Evolutionary conservation across 2,797 vertebrate genomes (phyloP), one percentile per base, ranked within the genome.

Genomic region (Scolopax rusticola): DNA sequence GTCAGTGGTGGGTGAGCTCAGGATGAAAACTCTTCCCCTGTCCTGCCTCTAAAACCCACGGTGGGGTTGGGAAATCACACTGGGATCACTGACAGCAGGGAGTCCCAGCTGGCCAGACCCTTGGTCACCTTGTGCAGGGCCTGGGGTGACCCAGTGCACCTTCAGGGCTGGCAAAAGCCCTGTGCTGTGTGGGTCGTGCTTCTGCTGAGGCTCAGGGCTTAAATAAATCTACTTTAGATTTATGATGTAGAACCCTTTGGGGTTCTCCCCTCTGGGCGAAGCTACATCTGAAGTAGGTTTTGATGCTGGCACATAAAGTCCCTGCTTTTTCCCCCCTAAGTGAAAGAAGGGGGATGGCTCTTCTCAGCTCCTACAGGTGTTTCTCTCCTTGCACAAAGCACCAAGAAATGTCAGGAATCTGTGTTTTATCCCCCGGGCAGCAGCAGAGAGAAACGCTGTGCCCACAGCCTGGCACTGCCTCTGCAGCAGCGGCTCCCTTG

Each of bases 301-400:
- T 41, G 48, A 81, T 67, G 73, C 43, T 12, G 45, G 84, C 16
- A 2, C 1, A 32, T 53, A 0, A 89, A 93, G 68, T 59, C 74
- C n/a, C 53, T 9, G 60, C 3, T 60, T 88, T 24, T 36, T 30
- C 41, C 61, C 47, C 71, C 5, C 71, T 21, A 15, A 28, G 54
- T 68, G 54, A 54, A 36, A 80, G 84, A 43, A 70, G 51, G 59
- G 69, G 11, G 38, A 17, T 43, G 33, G 40, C 47, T 75, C 40
- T 30, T 87, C 81, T 50, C 33, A 12, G 70, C 60, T 89, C 90
- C 71, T 40, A 53, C 84, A 91, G 89, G 84, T 93, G 81, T 12
- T 74, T 59, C 43, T 12, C 23, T 77, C 84, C 67, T 56, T 3
- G 76, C 53, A 40, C 17, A 38, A 69, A 69, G 32, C 30, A 1